Evolutionary conservation across 2,888 invertebrate genomes (phyloP).

Genomic region (Brachylomia viminalis): DNA sequence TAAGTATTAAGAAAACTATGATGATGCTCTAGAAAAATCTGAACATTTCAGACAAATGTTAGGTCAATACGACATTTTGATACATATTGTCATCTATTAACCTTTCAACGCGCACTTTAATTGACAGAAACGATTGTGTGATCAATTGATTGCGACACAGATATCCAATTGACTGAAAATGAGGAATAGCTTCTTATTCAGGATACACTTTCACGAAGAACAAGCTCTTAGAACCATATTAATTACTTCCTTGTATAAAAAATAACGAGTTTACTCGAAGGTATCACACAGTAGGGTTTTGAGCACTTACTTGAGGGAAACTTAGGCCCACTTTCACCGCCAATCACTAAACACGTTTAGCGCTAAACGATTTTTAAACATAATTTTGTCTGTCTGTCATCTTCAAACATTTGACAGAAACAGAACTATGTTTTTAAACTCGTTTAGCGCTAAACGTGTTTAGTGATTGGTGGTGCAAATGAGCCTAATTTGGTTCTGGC

Average conservation of each 20-base stretch:
- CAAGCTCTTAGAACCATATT: neutral
- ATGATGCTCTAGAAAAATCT: neutral
- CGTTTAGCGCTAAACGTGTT: too few relatives aligned
- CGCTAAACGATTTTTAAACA: too few relatives aligned
- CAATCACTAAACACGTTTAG: too few relatives aligned
- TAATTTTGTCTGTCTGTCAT: too few relatives aligned
- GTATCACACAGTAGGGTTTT: neutral
- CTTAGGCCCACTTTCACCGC: too few relatives aligned
- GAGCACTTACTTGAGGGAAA: neutral
- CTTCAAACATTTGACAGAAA: too few relatives aligned
- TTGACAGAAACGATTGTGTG: conserved; percentile 13
- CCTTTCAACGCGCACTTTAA: conserved; percentile 7
- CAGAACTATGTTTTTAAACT: too few relatives aligned
- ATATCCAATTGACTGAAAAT: neutral
- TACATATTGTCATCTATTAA: neutral
- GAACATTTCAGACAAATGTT: neutral
- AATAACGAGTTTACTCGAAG: neutral
- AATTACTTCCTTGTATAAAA: neutral
- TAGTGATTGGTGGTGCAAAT: too few relatives aligned
- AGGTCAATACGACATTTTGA: neutral
- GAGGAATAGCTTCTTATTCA: neutral
- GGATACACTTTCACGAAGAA: neutral
- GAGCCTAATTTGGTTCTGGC: too few relatives aligned
- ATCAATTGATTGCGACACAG: conserved; percentile 3
- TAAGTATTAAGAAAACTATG: neutral